Percentiles rank a stretch among this genome's conserved stretches.
Conservation (phyloP, 1,140 invertebrate species). For the Zaprionus camerounensis region DNA sequence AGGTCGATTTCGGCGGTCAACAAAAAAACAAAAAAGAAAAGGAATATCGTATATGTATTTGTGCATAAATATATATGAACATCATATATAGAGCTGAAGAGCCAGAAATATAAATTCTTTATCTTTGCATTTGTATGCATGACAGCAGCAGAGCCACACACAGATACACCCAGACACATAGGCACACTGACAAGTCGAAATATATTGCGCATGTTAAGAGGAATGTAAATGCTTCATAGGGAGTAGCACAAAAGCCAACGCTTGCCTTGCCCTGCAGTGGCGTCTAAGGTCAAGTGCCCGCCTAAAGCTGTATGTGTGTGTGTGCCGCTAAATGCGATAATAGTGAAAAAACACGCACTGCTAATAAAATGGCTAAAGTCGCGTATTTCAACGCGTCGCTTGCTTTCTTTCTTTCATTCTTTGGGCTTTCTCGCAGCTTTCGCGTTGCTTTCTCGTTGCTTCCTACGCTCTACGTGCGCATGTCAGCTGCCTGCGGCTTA, state of each 20-base stretch:
- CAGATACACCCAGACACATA: slow-evolving; percentile 28
- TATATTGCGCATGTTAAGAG: slow-evolving; percentile 76
- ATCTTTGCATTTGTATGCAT: slow-evolving; percentile 77
- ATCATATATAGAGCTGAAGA: slow-evolving; percentile 29
- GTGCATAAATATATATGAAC: slow-evolving; percentile 25
- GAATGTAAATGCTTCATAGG: slow-evolving; percentile 67
- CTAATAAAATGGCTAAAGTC: slow-evolving; percentile 77
- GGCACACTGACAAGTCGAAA: slow-evolving; percentile 60
- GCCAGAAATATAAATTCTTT: slow-evolving; percentile 53
- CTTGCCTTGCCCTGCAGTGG: slow-evolving; percentile 26
- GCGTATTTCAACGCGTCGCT: slow-evolving; percentile 67
- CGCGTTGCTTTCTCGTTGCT: slow-evolving; percentile 8
- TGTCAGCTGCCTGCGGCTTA: slow-evolving; percentile 77
- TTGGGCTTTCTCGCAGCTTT: slow-evolving; percentile 1
- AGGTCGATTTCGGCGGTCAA: slow-evolving; percentile 56
- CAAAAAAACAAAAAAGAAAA: slow-evolving; percentile 26
- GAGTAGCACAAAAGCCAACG: slow-evolving; percentile 57
- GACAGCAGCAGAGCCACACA: slow-evolving; percentile 40
- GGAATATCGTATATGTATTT: slow-evolving; percentile 38
- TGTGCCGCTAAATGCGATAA: slow-evolving; percentile 59
- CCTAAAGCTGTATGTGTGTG: slow-evolving; percentile 3
- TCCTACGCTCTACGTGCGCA: slow-evolving; percentile 63
- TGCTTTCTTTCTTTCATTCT: slow-evolving; percentile 17
- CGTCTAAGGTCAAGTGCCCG: slow-evolving; percentile 65
- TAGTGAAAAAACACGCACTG: slow-evolving; percentile 81